Evolutionary conservation across 2,888 invertebrate species (phyloP).

Genomic region (Myopa tessellatipennis): DNA sequence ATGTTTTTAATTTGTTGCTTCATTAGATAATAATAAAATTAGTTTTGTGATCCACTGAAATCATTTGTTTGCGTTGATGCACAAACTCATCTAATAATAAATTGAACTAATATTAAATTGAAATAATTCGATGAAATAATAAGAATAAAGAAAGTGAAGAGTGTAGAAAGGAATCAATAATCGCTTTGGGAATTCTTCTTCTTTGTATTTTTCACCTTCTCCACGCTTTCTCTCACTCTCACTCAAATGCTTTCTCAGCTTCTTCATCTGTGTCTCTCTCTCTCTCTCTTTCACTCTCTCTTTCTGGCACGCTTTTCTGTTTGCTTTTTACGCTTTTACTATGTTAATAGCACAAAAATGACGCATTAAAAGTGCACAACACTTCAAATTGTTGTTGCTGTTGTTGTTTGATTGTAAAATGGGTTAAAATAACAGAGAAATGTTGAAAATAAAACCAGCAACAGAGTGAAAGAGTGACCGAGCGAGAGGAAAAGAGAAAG

Average conservation of each 20-base stretch:
- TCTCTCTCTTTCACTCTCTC: not conserved
- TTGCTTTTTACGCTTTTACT: not conserved
- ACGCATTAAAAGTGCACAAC: conserved; percentile 33
- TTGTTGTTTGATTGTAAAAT: not conserved
- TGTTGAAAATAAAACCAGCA: conserved; percentile 8
- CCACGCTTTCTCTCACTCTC: not conserved
- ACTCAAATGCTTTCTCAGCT: not conserved
- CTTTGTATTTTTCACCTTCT: not conserved
- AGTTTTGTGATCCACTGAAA: conserved; percentile 11
- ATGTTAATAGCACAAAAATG: conserved; percentile 32
- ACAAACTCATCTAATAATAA: not conserved
- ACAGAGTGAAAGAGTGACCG: not conserved
- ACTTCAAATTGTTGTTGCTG: conserved; percentile 17
- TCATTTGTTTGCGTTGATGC: not conserved
- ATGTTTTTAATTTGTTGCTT: conserved; percentile 32
- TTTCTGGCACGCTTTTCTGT: not conserved
- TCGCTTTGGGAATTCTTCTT: too few species aligned
- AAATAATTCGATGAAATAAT: not conserved
- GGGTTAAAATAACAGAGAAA: conserved; percentile 12
- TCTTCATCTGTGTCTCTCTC: not conserved
- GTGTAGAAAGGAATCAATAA: not conserved
- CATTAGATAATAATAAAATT: conserved; percentile 32
- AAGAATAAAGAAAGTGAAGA: not conserved
- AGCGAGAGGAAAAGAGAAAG: not conserved
- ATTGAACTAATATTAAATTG: too few species aligned